Evolutionary conservation across 2,113 vertebrate genomes (phyloP), one percentile per base, ranked within the genome.

Genomic region (Pyxicephalus adspersus): DNA sequence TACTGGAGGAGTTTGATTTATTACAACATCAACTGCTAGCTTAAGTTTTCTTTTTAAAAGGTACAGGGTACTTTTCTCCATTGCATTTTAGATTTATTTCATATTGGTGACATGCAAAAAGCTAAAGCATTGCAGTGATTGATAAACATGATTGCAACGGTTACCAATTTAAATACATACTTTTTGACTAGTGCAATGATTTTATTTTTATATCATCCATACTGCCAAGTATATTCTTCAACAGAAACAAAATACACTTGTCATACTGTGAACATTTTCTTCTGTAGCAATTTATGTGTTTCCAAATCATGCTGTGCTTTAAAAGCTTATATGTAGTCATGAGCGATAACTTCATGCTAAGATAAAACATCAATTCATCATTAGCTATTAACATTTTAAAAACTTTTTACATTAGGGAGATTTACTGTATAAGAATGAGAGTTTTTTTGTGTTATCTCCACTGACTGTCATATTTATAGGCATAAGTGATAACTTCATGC

Each of bases 1-100:
- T 25, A 52, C 23, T 70, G 19, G 22, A 52, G 22, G 52, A 70
- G 22, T 70, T 70, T 70, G 67, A 70, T 70, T 70, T 70, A 70
- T 70, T 52, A 52, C 45, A 66, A 52, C 67, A 70, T 50, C 65
- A 70, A 52, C 5, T 28, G 25, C 26, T 70, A 70, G 34, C 52
- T 52, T 52, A 51, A 68, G 34, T 70, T 70, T 22, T 70, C 45
- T 28, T 70, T 52, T 52, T 70, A 52, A 26, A 9, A 52, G 22
- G 23, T 52, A 70, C 38, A 52, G 22, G 45, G 45, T 7, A 7
- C 52, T 70, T n/a, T 70, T 5, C 25, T 70, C 45, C 20, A 28
- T 70, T 23, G 26, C 22, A 26, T 70, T 70, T 22, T 38, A 11
- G 50, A 26, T 52, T 70, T 52, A 52, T 26, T 66, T 68, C 38